Evolutionary conservation across 2,113 vertebrate species (phyloP).

Genomic region (Rhinolophus ferrumequinum): DNA sequence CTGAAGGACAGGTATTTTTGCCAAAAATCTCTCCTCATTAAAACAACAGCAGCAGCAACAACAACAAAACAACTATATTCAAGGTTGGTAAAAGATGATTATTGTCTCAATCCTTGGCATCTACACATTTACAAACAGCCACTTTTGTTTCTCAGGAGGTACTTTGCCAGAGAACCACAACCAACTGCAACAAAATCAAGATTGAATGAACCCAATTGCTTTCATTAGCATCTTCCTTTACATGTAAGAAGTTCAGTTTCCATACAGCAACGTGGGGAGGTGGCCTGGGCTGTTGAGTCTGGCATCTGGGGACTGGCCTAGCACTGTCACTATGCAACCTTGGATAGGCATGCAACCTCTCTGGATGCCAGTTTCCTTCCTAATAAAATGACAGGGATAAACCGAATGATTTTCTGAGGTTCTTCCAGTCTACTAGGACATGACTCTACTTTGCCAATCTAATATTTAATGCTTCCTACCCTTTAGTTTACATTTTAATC

Average conservation of each 20-base stretch:
- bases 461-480: not conserved
- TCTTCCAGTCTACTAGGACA: not conserved
- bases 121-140: not conserved
- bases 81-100: not conserved
- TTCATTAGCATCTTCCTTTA: not conserved
- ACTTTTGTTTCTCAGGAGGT: not conserved
- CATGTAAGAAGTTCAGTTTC: not conserved
- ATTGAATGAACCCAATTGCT: fast-evolving
- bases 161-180: not conserved
- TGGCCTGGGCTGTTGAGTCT: not conserved
- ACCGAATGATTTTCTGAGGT: too few relatives aligned
- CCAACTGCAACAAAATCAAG: not conserved
- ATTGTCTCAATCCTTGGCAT: not conserved
- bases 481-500: not conserved
- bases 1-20: not conserved
- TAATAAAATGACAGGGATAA: not conserved
- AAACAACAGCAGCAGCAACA: not conserved
- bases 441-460: not conserved
- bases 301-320: not conserved
- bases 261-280: fast-evolving
- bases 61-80: not conserved
- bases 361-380: not conserved
- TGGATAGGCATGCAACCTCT: fast-evolving
- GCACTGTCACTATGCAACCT: fast-evolving
- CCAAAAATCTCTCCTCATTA: not conserved